These are phyloP conservation scores for Drosophila pectinifera DNA, from an alignment of 1,140 invertebrate genomes.

Conservation along the genomic window DNA sequence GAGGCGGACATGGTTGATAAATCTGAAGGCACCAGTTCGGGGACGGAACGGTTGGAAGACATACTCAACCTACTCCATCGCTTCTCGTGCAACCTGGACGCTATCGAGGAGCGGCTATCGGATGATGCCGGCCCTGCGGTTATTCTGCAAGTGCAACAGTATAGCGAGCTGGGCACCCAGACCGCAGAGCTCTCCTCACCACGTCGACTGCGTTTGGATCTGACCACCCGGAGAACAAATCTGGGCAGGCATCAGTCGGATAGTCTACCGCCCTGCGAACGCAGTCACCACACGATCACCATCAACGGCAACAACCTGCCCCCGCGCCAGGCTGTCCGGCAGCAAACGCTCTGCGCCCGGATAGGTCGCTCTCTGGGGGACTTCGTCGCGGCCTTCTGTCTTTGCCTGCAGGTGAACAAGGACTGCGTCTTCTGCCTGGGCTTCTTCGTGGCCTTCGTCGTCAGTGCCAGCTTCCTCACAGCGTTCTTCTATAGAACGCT, in stretches of 20 bases:
- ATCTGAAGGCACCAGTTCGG: background rate
- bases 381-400: conserved; percentile 65
- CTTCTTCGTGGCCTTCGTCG: conserved; percentile 78
- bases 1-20: background rate
- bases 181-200: conserved; percentile 21
- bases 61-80: conserved; percentile 52
- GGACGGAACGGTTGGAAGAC: conserved; percentile 28
- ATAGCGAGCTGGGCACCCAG: conserved; percentile 52
- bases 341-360: conserved; percentile 17
- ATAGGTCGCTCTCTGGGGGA: conserved; percentile 48
- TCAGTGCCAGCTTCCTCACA: conserved; percentile 78
- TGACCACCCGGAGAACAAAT: conserved; percentile 3
- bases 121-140: background rate
- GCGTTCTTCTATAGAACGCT: conserved; percentile 81
- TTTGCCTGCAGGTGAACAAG: conserved; percentile 79
- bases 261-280: conserved; percentile 51
- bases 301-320: conserved; percentile 52
- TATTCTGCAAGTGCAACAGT: conserved; percentile 18
- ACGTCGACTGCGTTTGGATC: conserved; percentile 14
- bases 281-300: conserved; percentile 63
- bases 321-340: background rate
- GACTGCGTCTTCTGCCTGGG: conserved; percentile 81
- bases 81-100: conserved; percentile 55
- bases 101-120: conserved; percentile 27
- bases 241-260: background rate